Conservation (phyloP, 1,140 invertebrate species). For the Drosophila littoralis region DNA sequence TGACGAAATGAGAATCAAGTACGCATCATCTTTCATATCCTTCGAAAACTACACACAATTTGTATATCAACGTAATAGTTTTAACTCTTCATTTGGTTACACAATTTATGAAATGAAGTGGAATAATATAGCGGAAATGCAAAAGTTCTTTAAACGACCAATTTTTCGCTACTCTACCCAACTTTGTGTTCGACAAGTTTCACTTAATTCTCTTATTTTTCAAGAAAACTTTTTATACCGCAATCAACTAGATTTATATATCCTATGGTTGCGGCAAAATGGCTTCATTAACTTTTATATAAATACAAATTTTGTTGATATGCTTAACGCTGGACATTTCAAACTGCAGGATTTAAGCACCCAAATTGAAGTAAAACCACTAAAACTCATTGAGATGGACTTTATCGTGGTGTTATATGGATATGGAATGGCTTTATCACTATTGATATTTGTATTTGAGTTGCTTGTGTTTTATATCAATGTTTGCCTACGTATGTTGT, state of each 20-base stretch:
- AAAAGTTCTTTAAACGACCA: conserved; percentile 32
- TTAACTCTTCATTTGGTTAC: conserved; percentile 44
- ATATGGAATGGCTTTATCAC: background rate
- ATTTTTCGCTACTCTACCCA: conserved; percentile 48
- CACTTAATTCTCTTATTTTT: conserved; percentile 9
- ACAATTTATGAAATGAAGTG: conserved; percentile 36
- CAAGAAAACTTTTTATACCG: conserved; percentile 33
- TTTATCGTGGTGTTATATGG: conserved; percentile 16
- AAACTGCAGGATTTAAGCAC: conserved; percentile 26
- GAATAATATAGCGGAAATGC: conserved; percentile 1
- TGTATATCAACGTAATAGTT: conserved; percentile 1
- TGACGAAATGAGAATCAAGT: conserved; percentile 34
- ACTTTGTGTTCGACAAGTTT: conserved; percentile 23
- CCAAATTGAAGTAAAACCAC: background rate
- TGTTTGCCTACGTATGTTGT: conserved; percentile 39
- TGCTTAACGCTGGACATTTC: conserved; percentile 21
- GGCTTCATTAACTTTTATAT: conserved; percentile 22
- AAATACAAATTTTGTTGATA: conserved; percentile 16
- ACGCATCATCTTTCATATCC: conserved; percentile 34
- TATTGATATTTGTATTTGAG: conserved; percentile 28
- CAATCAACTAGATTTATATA: conserved; percentile 9
- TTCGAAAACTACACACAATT: background rate
- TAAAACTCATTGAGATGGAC: conserved; percentile 18
- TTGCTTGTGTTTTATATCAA: conserved; percentile 37
- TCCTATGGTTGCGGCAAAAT: background rate